A percentile compares a stretch with the other conserved stretches of the same genome.
phyloP scores from a whole-genome alignment of 2,113 vertebrate genomes.

The Ifrita kowaldi region DNA sequence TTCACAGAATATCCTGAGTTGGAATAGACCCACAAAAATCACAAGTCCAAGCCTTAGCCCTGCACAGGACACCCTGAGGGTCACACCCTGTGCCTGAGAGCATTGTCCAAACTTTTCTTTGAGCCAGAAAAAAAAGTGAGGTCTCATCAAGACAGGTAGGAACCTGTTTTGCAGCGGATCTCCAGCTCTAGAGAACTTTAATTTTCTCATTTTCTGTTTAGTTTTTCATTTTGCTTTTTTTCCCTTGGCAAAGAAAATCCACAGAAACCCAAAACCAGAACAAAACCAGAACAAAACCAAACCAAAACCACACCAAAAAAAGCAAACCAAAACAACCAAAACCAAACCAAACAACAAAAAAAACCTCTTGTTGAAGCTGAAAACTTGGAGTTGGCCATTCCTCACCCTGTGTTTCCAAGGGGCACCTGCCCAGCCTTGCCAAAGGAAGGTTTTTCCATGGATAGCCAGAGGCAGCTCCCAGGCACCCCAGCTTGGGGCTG shows the following conservation, averaged over 20 bases:
- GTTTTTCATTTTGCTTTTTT: neutral
- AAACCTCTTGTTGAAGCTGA: neutral
- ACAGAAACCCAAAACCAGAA: neutral
- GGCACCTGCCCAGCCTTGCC: neutral
- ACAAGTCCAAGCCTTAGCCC: accelerated
- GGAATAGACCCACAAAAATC: neutral
- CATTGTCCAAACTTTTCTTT: neutral
- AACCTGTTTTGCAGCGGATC: neutral
- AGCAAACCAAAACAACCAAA: neutral
- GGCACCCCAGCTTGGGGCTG: neutral
- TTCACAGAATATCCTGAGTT: neutral
- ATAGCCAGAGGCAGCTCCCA: neutral
- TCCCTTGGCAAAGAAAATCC: neutral
- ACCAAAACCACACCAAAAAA: neutral
- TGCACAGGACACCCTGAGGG: neutral
- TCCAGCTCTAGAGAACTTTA: neutral
- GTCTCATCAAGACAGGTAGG: neutral
- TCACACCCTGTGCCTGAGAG: neutral
- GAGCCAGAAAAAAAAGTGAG: neutral
- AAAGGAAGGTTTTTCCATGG: neutral
- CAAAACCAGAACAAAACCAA: neutral
- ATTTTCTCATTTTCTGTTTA: neutral
- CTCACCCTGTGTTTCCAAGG: neutral
- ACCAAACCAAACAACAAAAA: neutral
- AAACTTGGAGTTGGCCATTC: neutral